phyloP scores from a whole-genome alignment of 2,888 invertebrate species.

The Synanthedon myopaeformis region DNA sequence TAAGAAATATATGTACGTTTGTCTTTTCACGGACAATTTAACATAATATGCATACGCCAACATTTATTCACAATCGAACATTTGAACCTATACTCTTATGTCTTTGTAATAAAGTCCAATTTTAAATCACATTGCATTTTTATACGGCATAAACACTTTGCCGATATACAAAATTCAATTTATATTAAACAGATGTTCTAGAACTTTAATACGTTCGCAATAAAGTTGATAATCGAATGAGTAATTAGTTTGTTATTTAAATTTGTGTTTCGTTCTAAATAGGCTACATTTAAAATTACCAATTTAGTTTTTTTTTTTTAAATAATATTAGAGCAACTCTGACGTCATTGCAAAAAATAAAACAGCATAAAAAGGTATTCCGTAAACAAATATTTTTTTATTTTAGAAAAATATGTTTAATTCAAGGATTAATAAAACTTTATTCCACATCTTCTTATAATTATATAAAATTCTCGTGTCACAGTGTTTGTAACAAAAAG shows the following conservation, averaged over 20 bases:
- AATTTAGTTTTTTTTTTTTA: not conserved
- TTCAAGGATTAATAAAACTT: too few species aligned
- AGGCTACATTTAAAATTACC: not conserved
- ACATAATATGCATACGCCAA: not conserved
- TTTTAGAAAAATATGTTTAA: too few species aligned
- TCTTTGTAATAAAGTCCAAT: not conserved
- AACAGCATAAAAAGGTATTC: not conserved
- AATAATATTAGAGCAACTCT: not conserved
- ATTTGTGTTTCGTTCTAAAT: not conserved
- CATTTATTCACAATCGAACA: not conserved
- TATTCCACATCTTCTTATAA: too few species aligned
- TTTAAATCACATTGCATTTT: not conserved
- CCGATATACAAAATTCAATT: too few species aligned
- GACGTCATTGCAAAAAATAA: not conserved
- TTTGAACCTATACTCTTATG: not conserved
- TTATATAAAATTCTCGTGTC: too few species aligned
- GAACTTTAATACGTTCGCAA: not conserved
- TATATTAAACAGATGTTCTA: not conserved
- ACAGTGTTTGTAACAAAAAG: too few species aligned
- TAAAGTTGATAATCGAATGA: not conserved
- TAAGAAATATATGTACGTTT: not conserved
- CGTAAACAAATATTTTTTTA: too few species aligned
- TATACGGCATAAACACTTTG: too few species aligned
- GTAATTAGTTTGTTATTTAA: not conserved
- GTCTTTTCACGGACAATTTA: conserved; percentile 2